Evolutionary conservation across 2,888 invertebrate genomes (phyloP).

Genomic region (Polyommatus icarus): DNA sequence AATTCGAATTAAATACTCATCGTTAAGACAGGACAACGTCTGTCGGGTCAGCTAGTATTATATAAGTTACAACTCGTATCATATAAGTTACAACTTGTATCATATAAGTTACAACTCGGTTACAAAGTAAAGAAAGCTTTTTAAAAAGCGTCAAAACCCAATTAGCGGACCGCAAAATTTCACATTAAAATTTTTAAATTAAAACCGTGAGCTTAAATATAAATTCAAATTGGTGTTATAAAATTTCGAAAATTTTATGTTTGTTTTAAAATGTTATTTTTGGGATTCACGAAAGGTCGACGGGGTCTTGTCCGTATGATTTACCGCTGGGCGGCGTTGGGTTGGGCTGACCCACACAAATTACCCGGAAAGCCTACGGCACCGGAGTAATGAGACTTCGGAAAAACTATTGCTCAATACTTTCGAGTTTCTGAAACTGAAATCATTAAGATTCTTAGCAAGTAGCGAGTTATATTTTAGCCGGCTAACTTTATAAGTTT

Average conservation of each 20-base stretch:
- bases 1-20: no score
- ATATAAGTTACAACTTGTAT: not conserved
- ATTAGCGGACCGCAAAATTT: not conserved
- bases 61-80: not conserved
- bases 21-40: no score
- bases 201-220: not conserved
- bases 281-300: conserved; percentile 7
- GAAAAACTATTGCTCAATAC: conserved; percentile 35
- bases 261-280: conserved; percentile 15
- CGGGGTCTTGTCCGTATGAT: conserved; percentile 32
- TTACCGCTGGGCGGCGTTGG: conserved; percentile 29
- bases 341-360: conserved; percentile 32
- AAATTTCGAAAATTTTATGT: not conserved
- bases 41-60: no score
- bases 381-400: conserved; percentile 29
- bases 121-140: not conserved
- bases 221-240: not conserved
- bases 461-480: conserved; percentile 26
- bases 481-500: conserved; percentile 20
- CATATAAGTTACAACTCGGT: not conserved
- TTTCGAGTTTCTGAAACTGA: conserved; percentile 26
- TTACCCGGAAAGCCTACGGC: conserved; percentile 34
- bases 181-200: not conserved
- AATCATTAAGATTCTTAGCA: conserved; percentile 28
- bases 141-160: not conserved